Base-by-base conservation (phyloP, 2,113 vertebrate genomes). In the Pleuronectes platessa region DNA sequence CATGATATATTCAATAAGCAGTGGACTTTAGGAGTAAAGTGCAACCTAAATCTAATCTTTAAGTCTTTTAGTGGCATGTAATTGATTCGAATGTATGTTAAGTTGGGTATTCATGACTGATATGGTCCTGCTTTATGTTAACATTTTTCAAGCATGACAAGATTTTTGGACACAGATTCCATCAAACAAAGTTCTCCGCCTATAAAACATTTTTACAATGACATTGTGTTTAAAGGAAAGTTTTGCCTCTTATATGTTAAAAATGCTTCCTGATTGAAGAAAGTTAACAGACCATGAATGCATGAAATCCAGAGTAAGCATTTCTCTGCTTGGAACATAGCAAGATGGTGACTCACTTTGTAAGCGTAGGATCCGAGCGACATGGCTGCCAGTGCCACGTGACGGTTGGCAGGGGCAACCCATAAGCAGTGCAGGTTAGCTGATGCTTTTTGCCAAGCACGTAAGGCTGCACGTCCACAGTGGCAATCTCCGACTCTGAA, bases 311-410 rank as follows among this genome's bases (percentile, higher is more conserved):
- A 54, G 0, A 31, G 51, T 24, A 35, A 77, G 49, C 40, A 61
- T n/a, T 79, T 69, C 0, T 3, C 21, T 54, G 18, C 31, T 68
- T 37, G 26, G 21, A 68, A 35, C 49, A 64, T 27, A 51, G 37
- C 12, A 10, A 18, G 24, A 68, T n/a, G 10, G 40, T 74, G 61
- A 92, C 94, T 94, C 71, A 95, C 94, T 78, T 1, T 75, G 21
- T 88, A 27, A 83, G 54, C 0, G 35, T 35, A 1, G 64, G 20
- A 24, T 83, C 54, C 13, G 84, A 55, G 21, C 77, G 13, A 89
- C 96, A 97, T 8, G 96, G 95, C 65, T 96, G 94, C 96, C 97
- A 98, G 68, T 92, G 49, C 97, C 97, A 98, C 60, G 81, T 87
- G 1, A 97, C 91, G 59, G 9, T 83, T 0, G 97, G 96, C 21